Conservation (phyloP, 37 sponge, comb jelly and placozoan genomes). For the Chondrosia reniformis region DNA sequence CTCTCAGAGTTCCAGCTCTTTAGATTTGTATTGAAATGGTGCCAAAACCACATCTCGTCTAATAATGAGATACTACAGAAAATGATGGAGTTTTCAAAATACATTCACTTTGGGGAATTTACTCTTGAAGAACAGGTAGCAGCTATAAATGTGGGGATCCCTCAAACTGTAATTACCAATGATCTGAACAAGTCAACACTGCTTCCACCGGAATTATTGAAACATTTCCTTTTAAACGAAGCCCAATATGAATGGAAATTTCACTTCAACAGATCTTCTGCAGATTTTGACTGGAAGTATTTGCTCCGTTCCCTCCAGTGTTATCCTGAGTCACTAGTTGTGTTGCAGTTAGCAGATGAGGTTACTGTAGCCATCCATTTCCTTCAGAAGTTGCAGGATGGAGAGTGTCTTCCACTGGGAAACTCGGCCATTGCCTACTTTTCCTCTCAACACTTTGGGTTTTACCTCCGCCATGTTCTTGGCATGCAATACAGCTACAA, state of each 20-base stretch:
- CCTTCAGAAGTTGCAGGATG: conserved; percentile 6
- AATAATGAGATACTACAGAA: conserved; percentile 26
- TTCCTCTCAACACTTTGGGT: conserved; percentile 55
- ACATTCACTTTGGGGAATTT: conserved; percentile 70
- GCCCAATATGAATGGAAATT: conserved; percentile 62
- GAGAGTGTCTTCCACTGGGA: conserved; percentile 9
- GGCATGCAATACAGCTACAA: conserved; percentile 37
- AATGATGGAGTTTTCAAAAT: conserved; percentile 34
- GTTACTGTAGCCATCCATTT: conserved; percentile 48
- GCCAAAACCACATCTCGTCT: conserved; percentile 28
- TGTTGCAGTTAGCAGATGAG: conserved; percentile 41
- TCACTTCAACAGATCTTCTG: conserved; percentile 25
- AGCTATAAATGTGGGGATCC: conserved; percentile 65
- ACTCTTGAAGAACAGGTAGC: conserved; percentile 45
- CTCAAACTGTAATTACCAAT: conserved; percentile 50
- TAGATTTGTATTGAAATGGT: conserved; percentile 54
- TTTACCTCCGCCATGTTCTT: conserved; percentile 18
- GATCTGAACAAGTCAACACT: conserved; percentile 64
- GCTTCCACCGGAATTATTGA: conserved; percentile 42
- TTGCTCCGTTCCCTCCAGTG: conserved; percentile 37
- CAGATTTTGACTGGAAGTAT: conserved; percentile 39
- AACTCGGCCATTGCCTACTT: conserved; percentile 53
- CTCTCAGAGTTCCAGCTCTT: conserved; percentile 63
- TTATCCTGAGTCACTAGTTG: conserved; percentile 47
- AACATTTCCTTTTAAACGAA: conserved; percentile 39